phyloP scores from a whole-genome alignment of 2,113 vertebrate species.

The Pan paniscus region DNA sequence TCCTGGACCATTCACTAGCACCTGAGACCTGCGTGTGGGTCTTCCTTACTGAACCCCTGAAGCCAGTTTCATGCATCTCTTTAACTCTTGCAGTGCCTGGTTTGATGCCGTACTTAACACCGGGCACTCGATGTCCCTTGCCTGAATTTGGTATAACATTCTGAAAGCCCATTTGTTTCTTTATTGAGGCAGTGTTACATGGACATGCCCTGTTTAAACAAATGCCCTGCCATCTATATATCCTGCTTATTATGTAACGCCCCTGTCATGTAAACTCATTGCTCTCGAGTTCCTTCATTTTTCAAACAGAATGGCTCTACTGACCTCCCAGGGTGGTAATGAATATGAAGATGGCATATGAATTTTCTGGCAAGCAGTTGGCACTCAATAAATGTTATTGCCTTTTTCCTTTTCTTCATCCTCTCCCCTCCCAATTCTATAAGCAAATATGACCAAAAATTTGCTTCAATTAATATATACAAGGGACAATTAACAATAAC shows the following conservation, averaged over 20 bases:
- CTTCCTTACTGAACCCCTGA: background rate
- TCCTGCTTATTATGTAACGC: background rate
- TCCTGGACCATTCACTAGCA: background rate
- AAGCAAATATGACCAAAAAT: background rate
- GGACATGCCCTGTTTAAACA: background rate
- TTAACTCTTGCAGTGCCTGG: background rate
- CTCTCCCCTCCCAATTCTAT: background rate
- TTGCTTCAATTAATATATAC: conserved; percentile 7
- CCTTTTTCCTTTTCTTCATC: background rate
- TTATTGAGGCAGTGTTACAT: background rate
- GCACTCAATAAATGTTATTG: background rate
- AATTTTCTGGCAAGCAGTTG: background rate
- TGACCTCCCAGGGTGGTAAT: background rate
- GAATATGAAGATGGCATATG: background rate
- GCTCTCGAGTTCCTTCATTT: background rate
- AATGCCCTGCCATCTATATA: background rate
- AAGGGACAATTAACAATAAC: background rate
- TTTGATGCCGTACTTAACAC: background rate
- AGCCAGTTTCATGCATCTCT: background rate
- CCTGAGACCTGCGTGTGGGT: background rate
- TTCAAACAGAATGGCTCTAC: background rate
- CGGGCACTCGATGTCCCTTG: background rate
- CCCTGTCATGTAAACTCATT: background rate
- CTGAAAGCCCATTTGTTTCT: background rate
- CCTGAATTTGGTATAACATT: background rate